A percentile compares a stretch with the other conserved stretches of the same genome.
Evolutionary conservation across 1,140 invertebrate species (phyloP).

Genomic region (Holcopasites calliopsidis): DNA sequence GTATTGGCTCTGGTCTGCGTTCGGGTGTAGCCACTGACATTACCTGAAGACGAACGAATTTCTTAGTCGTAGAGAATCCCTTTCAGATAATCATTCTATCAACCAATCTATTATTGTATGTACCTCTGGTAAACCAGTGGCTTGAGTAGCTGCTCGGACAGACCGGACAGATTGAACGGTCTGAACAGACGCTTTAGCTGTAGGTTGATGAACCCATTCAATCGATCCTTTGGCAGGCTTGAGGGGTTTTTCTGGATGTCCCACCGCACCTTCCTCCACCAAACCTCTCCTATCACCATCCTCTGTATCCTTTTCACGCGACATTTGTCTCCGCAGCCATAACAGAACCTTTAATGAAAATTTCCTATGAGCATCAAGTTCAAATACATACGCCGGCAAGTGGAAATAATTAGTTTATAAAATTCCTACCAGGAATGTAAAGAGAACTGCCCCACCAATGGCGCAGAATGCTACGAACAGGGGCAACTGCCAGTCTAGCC

Average conservation of each 20-base stretch:
- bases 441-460: slow-evolving; percentile 76
- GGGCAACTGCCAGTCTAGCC: slow-evolving; percentile 77
- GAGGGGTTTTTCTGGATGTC: slow-evolving; percentile 63
- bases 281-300: slow-evolving; percentile 76
- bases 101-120: no score
- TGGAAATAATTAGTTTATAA: background rate
- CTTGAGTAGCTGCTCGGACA: slow-evolving; percentile 40
- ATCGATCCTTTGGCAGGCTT: slow-evolving; percentile 67
- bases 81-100: no score
- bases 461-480: slow-evolving; percentile 76
- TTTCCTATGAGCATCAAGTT: background rate
- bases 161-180: slow-evolving; percentile 55
- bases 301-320: slow-evolving; percentile 78
- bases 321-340: slow-evolving; percentile 80
- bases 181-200: slow-evolving; percentile 68
- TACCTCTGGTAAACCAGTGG: slow-evolving; percentile 71
- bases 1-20: slow-evolving; percentile 77
- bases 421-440: slow-evolving; percentile 76
- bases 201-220: slow-evolving; percentile 75
- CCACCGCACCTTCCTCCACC: slow-evolving; percentile 75
- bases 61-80: background rate
- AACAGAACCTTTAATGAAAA: slow-evolving; percentile 72
- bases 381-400: no score
- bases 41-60: slow-evolving; percentile 51
- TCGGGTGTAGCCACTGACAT: slow-evolving; percentile 69